Base-by-base conservation (phyloP, 2,888 invertebrate species). In the Chymomyza fuscimana region DNA sequence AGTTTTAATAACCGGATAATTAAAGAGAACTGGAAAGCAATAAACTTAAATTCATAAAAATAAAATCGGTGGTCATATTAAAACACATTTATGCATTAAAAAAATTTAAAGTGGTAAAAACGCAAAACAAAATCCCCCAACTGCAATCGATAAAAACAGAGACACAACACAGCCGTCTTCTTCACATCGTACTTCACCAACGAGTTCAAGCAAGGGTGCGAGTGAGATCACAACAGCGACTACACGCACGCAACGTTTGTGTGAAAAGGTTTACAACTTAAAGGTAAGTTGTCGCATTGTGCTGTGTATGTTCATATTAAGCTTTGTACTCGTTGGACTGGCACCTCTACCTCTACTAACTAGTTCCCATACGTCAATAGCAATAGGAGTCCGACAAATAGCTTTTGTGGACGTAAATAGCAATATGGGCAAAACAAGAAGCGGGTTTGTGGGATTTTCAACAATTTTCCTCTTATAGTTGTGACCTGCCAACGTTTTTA, bases 241-340 rank as follows among this genome's bases (percentile, higher is more conserved):
- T 32, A 64, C 56, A 16, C 16, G 70, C 6, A 63, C 46, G 68
- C 78, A 79, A 63, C 56, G 77, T 73, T 76, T 75, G 78, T 78
- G 80, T 74, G 79, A 74, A 76, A 80, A 89, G 90, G 90, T 89
- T 90, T 90, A 89, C 82, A 88, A 87, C 85, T 83, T 77, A 85
- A 88, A 85, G 89, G 90, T 90, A 87, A 90, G 89, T 87, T 74
- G 78, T 87, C 76, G 78, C 76, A 80, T 76, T 74, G 10, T 12
- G 40, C 40, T 46, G 12, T 46, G 6, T 46, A 5, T 46, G 3
- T 6, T 5, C 40, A 40, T 12, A 12, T 40, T 40, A 12, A 40
- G 40, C 9, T 40, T 12, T 40, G 4, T 10, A 46, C 40, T 10
- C 40, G 40, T 12, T 46, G 32, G 32, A 32, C 32, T 9, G 7